A percentile compares a stretch with the other conserved stretches of the same genome.
Conservation (phyloP, 2,888 invertebrate genomes). For the Eugnorisma glareosa region DNA sequence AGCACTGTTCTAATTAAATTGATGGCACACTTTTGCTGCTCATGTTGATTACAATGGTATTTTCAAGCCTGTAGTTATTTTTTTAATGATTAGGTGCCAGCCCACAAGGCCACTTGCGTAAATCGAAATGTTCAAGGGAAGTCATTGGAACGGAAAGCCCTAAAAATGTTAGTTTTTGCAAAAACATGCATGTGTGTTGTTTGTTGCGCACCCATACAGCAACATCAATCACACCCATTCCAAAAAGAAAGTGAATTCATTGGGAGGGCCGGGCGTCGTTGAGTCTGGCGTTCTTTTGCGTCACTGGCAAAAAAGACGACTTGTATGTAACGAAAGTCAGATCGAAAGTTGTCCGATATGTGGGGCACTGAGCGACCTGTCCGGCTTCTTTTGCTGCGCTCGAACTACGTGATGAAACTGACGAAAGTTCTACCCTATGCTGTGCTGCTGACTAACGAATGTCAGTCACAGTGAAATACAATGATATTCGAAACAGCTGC, state of each 20-base stretch:
- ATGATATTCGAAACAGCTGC: slow-evolving; percentile 27
- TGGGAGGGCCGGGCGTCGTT: slow-evolving; percentile 79
- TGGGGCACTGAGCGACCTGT: slow-evolving; percentile 85
- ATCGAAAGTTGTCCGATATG: slow-evolving; percentile 90
- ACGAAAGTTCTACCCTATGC: slow-evolving; percentile 77
- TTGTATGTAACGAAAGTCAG: slow-evolving; percentile 86
- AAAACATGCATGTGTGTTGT: slow-evolving; percentile 14
- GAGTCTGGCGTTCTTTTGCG: slow-evolving; percentile 81
- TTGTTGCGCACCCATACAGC: slow-evolving; percentile 41
- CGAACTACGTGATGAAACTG: slow-evolving; percentile 73
- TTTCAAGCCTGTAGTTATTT: slow-evolving; percentile 28
- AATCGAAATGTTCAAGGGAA: slow-evolving; percentile 20
- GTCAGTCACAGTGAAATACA: slow-evolving; percentile 32
- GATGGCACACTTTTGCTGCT: slow-evolving; percentile 29
- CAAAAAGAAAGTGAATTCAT: slow-evolving; percentile 81
- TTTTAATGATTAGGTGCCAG: slow-evolving; percentile 24
- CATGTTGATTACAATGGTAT: slow-evolving; percentile 29
- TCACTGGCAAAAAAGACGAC: slow-evolving; percentile 82
- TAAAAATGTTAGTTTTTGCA: slow-evolving; percentile 5
- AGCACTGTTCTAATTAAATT: slow-evolving; percentile 36
- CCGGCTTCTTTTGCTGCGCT: slow-evolving; percentile 76
- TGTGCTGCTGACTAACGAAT: slow-evolving; percentile 42
- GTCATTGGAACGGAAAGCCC: not conserved
- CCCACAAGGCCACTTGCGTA: slow-evolving; percentile 27
- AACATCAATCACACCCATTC: slow-evolving; percentile 65